Evolutionary conservation across 2,888 invertebrate genomes (phyloP).

Genomic region (Strigamia transsilvanica): DNA sequence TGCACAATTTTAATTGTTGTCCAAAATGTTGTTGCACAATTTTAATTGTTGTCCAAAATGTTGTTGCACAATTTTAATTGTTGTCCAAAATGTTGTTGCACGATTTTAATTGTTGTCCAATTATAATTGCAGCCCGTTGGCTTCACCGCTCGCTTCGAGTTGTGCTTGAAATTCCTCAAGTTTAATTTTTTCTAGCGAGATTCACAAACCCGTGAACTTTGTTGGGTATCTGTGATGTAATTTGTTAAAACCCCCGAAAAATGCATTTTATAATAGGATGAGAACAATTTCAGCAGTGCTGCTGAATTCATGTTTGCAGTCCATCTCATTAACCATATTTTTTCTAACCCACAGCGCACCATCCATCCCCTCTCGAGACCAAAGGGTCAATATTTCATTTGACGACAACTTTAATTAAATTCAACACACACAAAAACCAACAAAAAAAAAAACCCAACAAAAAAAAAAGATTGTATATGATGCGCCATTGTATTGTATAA

Average conservation of each 20-base stretch:
- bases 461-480: not conserved
- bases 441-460: not conserved
- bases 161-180: no score
- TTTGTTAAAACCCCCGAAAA: not conserved
- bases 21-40: no score
- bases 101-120: no score
- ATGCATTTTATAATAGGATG: not conserved
- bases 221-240: not conserved
- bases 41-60: no score
- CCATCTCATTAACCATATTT: constrained; percentile 32
- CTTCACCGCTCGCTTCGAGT: no score
- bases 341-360: constrained; percentile 12
- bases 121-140: no score
- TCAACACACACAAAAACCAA: not conserved
- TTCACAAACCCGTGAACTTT: not conserved
- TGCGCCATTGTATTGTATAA: constrained; percentile 19
- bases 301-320: constrained; percentile 32
- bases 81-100: no score
- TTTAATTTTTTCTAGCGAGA: no score
- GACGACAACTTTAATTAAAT: constrained; percentile 35
- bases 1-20: no score
- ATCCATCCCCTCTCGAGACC: constrained; percentile 24
- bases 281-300: not conserved
- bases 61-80: no score
- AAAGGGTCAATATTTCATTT: constrained; percentile 32